Evolutionary conservation across 2,113 vertebrate species (phyloP).

Genomic region (Neotragus moschatus): DNA sequence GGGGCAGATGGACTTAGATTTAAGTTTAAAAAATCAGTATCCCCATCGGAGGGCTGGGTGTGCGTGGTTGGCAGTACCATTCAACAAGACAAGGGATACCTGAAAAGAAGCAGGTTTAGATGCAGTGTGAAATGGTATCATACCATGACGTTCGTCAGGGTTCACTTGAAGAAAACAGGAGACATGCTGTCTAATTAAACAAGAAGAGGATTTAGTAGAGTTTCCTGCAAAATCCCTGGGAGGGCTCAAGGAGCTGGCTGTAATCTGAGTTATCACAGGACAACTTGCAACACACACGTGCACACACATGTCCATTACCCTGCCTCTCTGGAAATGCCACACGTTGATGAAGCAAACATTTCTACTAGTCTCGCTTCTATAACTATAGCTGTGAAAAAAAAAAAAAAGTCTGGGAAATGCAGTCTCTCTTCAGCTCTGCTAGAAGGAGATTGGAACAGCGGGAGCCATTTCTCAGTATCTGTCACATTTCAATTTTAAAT

Average conservation of each 20-base stretch:
- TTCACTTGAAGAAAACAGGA: background rate
- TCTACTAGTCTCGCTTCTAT: background rate
- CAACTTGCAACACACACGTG: background rate
- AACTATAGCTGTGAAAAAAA: background rate
- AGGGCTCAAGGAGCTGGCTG: background rate
- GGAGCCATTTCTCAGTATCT: background rate
- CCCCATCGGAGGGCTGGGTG: accelerated
- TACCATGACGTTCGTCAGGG: background rate
- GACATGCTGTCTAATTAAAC: background rate
- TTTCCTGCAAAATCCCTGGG: background rate
- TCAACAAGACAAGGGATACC: background rate
- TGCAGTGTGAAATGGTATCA: background rate
- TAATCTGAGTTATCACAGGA: background rate
- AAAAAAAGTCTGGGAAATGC: background rate
- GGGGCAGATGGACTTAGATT: background rate
- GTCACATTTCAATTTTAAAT: background rate
- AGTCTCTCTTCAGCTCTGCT: background rate
- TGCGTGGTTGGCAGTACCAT: too few relatives aligned
- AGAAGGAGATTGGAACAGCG: background rate
- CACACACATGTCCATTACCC: background rate
- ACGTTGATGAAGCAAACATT: accelerated
- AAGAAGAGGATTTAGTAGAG: background rate
- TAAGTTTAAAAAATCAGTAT: background rate
- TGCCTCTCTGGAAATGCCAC: background rate
- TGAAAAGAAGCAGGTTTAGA: background rate